These are phyloP conservation scores for Gallinago undulata DNA, from an alignment of 2,113 vertebrate species.

Conservation along the genomic window DNA sequence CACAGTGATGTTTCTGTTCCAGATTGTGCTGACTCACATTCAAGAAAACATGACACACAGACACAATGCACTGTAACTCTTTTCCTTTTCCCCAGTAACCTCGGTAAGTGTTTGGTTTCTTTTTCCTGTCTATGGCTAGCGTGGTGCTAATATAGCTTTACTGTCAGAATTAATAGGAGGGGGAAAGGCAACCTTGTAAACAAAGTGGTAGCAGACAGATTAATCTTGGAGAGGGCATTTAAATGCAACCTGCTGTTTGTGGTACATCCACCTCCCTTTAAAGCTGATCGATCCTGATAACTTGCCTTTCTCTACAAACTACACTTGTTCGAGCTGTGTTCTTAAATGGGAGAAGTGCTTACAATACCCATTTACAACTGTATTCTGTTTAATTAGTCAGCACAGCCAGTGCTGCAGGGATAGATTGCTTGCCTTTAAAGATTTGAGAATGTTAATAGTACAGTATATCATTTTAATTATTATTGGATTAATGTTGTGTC, in stretches of 20 bases:
- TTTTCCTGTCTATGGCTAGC: neutral
- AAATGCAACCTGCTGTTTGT: slow-evolving; percentile 24
- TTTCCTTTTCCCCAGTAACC: slow-evolving; percentile 11
- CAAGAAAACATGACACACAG: slow-evolving; percentile 16
- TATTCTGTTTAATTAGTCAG: slow-evolving; percentile 77
- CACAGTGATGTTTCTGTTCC: slow-evolving; percentile 20
- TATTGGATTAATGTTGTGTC: slow-evolving; percentile 78
- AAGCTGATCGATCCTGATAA: slow-evolving; percentile 40
- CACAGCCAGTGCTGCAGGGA: slow-evolving; percentile 66
- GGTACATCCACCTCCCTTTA: neutral
- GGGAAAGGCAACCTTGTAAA: neutral
- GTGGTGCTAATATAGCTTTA: neutral
- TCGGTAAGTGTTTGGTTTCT: neutral
- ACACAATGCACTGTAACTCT: neutral
- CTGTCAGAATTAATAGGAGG: neutral
- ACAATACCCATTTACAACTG: slow-evolving; percentile 70
- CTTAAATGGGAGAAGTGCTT: slow-evolving; percentile 69
- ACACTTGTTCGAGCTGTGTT: slow-evolving; percentile 59
- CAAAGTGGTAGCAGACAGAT: neutral
- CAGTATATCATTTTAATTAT: slow-evolving; percentile 82
- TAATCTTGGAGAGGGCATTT: slow-evolving; percentile 1
- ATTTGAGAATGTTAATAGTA: slow-evolving; percentile 82
- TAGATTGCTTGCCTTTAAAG: slow-evolving; percentile 76
- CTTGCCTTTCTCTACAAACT: neutral
- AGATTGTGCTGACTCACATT: slow-evolving; percentile 66